Conservation (phyloP, 1,140 invertebrate species). For the Harpegnathos saltator region DNA sequence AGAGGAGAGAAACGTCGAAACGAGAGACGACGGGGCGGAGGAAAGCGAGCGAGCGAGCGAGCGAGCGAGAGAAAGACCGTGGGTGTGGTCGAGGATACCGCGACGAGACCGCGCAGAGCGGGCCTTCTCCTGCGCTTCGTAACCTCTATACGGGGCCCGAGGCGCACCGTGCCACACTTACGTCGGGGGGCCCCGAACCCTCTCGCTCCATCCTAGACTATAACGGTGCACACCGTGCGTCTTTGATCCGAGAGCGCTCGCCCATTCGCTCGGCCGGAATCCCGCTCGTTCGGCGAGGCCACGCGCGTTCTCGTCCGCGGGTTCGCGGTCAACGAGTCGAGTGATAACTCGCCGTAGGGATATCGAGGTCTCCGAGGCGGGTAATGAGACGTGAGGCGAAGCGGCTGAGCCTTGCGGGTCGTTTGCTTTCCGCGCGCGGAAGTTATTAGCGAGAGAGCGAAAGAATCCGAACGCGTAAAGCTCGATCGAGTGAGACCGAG, state of each 20-base stretch:
- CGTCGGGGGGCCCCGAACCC: constrained; percentile 30
- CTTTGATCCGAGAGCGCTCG: constrained; percentile 33
- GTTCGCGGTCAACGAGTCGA: constrained; percentile 34
- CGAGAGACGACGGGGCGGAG: no score
- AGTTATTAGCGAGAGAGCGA: no score
- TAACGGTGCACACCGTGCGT: constrained; percentile 65
- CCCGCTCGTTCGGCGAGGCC: constrained; percentile 56
- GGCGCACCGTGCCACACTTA: constrained; percentile 59
- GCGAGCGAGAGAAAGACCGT: constrained; percentile 49
- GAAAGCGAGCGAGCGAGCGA: constrained; percentile 30
- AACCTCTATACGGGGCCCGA: constrained; percentile 64
- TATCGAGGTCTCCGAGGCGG: no score
- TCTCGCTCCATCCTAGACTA: constrained; percentile 58
- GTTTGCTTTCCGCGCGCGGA: no score
- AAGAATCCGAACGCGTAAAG: no score
- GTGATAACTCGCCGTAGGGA: constrained; percentile 25
- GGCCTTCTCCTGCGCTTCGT: constrained; percentile 64
- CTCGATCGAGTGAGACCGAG: no score
- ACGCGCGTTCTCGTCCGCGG: constrained; percentile 10
- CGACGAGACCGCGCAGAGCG: constrained; percentile 33
- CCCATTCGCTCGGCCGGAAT: constrained; percentile 42
- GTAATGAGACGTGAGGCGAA: no score
- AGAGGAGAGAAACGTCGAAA: constrained; percentile 44
- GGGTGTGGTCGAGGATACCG: constrained; percentile 74
- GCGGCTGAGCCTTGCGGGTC: no score